A percentile compares a stretch with the other conserved stretches of the same genome.
phyloP scores from a whole-genome alignment of 1,140 invertebrate species.

The Sesamia nonagrioides region DNA sequence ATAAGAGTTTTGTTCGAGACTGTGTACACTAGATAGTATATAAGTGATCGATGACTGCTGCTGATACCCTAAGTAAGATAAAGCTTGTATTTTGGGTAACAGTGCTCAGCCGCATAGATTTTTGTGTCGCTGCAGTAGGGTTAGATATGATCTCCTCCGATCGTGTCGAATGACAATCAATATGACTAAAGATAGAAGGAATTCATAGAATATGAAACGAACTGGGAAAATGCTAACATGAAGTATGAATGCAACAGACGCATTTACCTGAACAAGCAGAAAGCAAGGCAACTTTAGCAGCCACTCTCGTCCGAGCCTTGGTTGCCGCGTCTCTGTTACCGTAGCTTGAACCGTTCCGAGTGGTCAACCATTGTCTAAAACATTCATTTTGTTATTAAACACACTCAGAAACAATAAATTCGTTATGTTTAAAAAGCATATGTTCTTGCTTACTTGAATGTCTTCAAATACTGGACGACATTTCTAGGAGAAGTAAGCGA shows the following conservation, averaged over 20 bases:
- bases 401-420: not conserved
- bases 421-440: not conserved
- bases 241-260: not conserved
- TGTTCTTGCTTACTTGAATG: conserved; percentile 92
- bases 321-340: conserved; percentile 86
- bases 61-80: no score
- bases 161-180: no score
- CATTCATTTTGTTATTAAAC: conserved; percentile 33
- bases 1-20: no score
- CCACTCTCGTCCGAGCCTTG: conserved; percentile 93
- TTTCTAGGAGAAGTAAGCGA: conserved; percentile 95
- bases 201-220: not conserved
- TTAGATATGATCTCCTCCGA: no score
- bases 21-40: no score
- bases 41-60: no score
- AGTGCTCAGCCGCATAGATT: no score
- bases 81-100: no score
- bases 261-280: conserved; percentile 92
- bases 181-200: no score
- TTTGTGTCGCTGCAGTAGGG: no score
- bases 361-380: conserved; percentile 84
- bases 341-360: conserved; percentile 88
- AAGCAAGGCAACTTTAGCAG: conserved; percentile 94
- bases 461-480: conserved; percentile 95
- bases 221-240: not conserved